Evolutionary conservation across 2,113 vertebrate species (phyloP).

Genomic region (Crypturellus undulatus): DNA sequence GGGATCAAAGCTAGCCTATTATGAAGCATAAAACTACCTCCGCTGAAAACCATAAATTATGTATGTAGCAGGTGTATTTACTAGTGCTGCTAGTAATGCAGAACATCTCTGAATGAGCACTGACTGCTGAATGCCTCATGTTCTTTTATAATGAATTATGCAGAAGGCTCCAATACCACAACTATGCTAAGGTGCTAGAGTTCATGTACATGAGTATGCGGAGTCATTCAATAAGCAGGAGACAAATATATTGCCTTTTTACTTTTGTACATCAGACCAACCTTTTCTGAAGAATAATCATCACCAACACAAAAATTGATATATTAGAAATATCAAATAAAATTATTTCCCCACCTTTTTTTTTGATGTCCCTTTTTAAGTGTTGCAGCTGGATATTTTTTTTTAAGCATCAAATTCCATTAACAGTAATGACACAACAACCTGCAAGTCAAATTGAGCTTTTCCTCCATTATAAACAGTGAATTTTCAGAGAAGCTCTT

Average conservation of each 20-base stretch:
- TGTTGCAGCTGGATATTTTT: slow-evolving; percentile 24
- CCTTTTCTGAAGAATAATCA: slow-evolving; percentile 25
- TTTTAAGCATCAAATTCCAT: slow-evolving; percentile 34
- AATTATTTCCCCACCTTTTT: neutral
- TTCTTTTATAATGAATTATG: slow-evolving; percentile 79
- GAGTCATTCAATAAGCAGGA: slow-evolving; percentile 30
- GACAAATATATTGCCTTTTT: slow-evolving; percentile 34
- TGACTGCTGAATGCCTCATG: slow-evolving; percentile 57
- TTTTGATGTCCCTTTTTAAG: neutral
- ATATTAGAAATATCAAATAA: slow-evolving; percentile 34
- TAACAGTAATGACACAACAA: slow-evolving; percentile 35
- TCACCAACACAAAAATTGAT: slow-evolving; percentile 5
- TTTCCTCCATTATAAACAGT: slow-evolving; percentile 3
- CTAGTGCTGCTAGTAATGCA: slow-evolving; percentile 40
- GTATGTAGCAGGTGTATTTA: slow-evolving; percentile 56
- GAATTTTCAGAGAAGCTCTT: slow-evolving; percentile 28
- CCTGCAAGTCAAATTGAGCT: slow-evolving; percentile 1
- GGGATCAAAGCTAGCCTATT: slow-evolving; percentile 62
- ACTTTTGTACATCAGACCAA: neutral
- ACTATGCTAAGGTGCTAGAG: slow-evolving; percentile 55
- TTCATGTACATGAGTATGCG: slow-evolving; percentile 28
- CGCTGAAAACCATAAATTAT: slow-evolving; percentile 64
- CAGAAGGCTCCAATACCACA: slow-evolving; percentile 51
- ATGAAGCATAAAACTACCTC: slow-evolving; percentile 49
- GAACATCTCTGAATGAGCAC: slow-evolving; percentile 58